phyloP scores from a whole-genome alignment of 2,888 invertebrate species.

The Noctua janthe region DNA sequence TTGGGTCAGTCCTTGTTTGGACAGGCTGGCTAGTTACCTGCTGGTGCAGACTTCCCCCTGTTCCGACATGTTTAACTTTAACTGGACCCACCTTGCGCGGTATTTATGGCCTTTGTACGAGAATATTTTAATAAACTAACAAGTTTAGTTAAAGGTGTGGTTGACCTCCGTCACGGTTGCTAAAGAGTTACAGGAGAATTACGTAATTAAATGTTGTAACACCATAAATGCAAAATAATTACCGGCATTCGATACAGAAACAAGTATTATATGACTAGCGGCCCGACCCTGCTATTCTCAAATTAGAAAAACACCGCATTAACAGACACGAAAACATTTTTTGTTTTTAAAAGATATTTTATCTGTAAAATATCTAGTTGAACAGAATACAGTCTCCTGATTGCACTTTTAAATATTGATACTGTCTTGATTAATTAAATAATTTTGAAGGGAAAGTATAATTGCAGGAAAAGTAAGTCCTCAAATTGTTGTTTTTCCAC shows the following conservation, averaged over 20 bases:
- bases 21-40: conserved; percentile 43
- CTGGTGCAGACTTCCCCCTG: conserved; percentile 6
- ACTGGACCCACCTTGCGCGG: conserved; percentile 36
- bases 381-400: background rate
- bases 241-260: background rate
- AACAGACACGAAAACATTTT: background rate
- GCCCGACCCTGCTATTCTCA: background rate
- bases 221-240: background rate
- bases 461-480: too few species aligned
- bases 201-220: background rate
- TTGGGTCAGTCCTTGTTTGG: conserved; percentile 48
- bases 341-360: background rate
- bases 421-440: background rate
- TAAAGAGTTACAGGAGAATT: background rate
- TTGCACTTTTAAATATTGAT: background rate
- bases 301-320: background rate
- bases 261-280: background rate
- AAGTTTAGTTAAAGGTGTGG: conserved; percentile 1
- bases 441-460: too few species aligned
- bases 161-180: background rate
- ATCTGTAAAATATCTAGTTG: background rate
- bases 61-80: conserved; percentile 48
- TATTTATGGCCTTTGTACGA: conserved; percentile 31
- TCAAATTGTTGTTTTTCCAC: too few species aligned
- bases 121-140: conserved; percentile 26